Evolutionary conservation across 2,888 invertebrate species (phyloP), one percentile per base, ranked within the genome.

Genomic region (Diogma glabrata): DNA sequence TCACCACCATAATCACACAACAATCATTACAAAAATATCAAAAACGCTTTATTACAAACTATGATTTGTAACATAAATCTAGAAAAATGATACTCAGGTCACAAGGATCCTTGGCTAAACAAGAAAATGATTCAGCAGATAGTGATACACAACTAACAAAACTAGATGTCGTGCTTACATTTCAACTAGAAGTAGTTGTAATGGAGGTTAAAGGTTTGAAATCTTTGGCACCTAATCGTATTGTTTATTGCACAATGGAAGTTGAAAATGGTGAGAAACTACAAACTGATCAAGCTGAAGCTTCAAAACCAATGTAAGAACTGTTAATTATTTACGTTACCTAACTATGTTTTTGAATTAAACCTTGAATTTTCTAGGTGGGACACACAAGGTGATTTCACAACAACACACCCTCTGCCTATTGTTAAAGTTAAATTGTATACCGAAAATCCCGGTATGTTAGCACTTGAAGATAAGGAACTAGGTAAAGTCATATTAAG

Each of bases 201-300:
- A 94, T 97, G 90, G 97, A 99, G 76, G 97, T 99, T 51, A 93
- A 96, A 72, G 95, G 95, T 60, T 77, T 99, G 58, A 97, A 96
- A 73, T 93, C 94, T 51, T 75, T 99, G 64, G 87, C 95, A 56
- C 88, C 93, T 28, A 97, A 95, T 76, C 83, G 96, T 64, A 96
- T 99, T 67, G 96, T 99, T 49, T 99, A 99, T 74, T 99, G 99
- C 72, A 99, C 97, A 19, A 99, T 99, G 99, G 99, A 99, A 73
- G 95, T 99, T 30, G 99, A 99, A 72, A 96, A 94, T 55, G 95
- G 96, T 43, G 95, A 96, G 66, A 99, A 99, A 70, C 76, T 99
- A 54, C 97, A 99, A 74, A 99, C 99, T 3, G 99, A 97, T 73
- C 97, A 97, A 73, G 97, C 97, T 1, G 97, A 99, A 73, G 97